phyloP scores from a whole-genome alignment of 2,113 vertebrate genomes.

The Thymallus thymallus region DNA sequence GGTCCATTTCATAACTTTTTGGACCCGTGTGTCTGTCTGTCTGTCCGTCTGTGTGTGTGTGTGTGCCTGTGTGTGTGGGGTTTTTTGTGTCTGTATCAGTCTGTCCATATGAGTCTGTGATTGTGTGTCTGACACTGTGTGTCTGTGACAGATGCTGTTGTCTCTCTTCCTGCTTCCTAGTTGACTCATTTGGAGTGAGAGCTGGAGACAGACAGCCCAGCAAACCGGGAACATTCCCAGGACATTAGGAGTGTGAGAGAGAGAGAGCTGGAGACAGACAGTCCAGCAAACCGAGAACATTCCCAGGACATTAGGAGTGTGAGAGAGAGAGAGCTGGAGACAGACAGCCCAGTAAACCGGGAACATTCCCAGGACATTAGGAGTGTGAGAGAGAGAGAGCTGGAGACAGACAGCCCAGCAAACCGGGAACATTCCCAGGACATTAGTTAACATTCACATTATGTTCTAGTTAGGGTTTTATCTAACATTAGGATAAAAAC shows the following conservation, averaged over 20 bases:
- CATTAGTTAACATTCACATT: too few relatives aligned
- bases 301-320: too few relatives aligned
- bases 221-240: too few relatives aligned
- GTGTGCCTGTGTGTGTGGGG: too few relatives aligned
- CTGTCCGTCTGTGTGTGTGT: too few relatives aligned
- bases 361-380: background rate
- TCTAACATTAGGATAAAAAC: too few relatives aligned
- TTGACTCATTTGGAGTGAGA: conserved; percentile 5
- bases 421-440: too few relatives aligned
- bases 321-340: background rate
- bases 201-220: background rate
- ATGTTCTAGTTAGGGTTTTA: too few relatives aligned
- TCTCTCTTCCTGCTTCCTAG: conserved; percentile 1
- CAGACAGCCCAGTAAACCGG: background rate
- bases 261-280: background rate
- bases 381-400: background rate
- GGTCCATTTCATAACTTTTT: background rate
- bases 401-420: background rate
- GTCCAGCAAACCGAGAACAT: too few relatives aligned
- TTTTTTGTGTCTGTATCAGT: background rate
- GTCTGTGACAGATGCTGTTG: conserved; percentile 11
- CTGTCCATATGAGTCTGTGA: background rate
- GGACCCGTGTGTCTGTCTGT: background rate
- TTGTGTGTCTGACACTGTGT: background rate
- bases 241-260: too few relatives aligned